phyloP scores from a whole-genome alignment of 1,140 invertebrate species.

The Tachypleus tridentatus region DNA sequence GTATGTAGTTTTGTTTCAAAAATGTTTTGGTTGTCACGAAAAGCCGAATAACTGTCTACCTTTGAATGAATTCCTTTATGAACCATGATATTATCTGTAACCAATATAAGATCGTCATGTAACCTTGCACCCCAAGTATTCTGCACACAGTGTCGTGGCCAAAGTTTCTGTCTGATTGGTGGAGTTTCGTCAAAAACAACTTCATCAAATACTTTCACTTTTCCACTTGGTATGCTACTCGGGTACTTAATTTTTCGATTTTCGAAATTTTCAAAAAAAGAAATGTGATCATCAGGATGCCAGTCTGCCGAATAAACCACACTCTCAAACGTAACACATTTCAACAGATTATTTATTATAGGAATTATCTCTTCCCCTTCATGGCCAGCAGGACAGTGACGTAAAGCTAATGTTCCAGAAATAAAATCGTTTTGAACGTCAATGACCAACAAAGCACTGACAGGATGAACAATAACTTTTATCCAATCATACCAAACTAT shows the following conservation, averaged over 20 bases:
- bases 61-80: slow-evolving; percentile 63
- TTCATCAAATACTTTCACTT: slow-evolving; percentile 71
- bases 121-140: slow-evolving; percentile 86
- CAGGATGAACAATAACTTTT: slow-evolving; percentile 64
- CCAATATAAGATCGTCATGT: slow-evolving; percentile 76
- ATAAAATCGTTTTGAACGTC: slow-evolving; percentile 99
- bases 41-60: slow-evolving; percentile 93
- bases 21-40: slow-evolving; percentile 90
- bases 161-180: slow-evolving; percentile 66
- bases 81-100: slow-evolving; percentile 13
- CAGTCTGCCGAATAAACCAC: slow-evolving; percentile 95
- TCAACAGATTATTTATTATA: slow-evolving; percentile 79
- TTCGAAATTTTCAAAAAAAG: slow-evolving; percentile 84
- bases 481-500: slow-evolving; percentile 39
- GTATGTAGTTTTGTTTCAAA: slow-evolving; percentile 67
- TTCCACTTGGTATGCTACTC: slow-evolving; percentile 46
- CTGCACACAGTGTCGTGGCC: slow-evolving; percentile 92
- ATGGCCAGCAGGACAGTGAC: slow-evolving; percentile 81
- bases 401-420: slow-evolving; percentile 80
- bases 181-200: slow-evolving; percentile 81
- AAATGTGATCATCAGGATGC: slow-evolving; percentile 94
- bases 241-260: slow-evolving; percentile 51
- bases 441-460: slow-evolving; percentile 78
- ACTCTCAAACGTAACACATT: slow-evolving; percentile 70
- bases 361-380: slow-evolving; percentile 82